Conservation (phyloP, 2,888 invertebrate species). For the Ctenicera cuprea region DNA sequence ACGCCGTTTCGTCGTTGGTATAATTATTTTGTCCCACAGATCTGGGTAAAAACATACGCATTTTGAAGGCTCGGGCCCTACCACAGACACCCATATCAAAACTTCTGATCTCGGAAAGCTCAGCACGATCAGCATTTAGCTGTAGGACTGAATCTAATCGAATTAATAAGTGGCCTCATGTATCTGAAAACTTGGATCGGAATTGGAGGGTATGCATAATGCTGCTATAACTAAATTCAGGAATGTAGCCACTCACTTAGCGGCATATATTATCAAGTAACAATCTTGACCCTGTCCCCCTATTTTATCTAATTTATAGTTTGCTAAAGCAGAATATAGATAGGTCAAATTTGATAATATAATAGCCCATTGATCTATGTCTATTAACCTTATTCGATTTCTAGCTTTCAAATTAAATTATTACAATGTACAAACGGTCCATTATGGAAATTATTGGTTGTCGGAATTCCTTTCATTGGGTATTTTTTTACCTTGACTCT, state of each 20-base stretch:
- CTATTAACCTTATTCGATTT: neutral
- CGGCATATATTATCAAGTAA: slow-evolving; percentile 34
- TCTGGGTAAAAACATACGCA: slow-evolving; percentile 39
- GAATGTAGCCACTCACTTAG: slow-evolving; percentile 50
- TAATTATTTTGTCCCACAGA: slow-evolving; percentile 46
- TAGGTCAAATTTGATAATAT: neutral
- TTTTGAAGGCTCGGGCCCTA: slow-evolving; percentile 24
- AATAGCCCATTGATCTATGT: neutral
- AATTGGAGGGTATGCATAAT: slow-evolving; percentile 52
- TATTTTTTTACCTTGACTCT: too few relatives aligned
- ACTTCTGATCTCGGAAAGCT: neutral
- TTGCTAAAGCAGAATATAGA: slow-evolving; percentile 13
- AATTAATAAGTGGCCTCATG: slow-evolving; percentile 52
- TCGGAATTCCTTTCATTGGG: too few relatives aligned
- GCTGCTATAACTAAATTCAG: slow-evolving; percentile 53
- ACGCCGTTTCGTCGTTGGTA: slow-evolving; percentile 41
- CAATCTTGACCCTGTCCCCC: neutral
- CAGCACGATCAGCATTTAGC: slow-evolving; percentile 14
- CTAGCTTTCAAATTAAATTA: neutral
- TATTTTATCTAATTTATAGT: slow-evolving; percentile 36
- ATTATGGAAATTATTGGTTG: too few relatives aligned
- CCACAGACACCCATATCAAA: slow-evolving; percentile 16
- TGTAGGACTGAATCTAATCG: slow-evolving; percentile 38
- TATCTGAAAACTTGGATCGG: slow-evolving; percentile 34
- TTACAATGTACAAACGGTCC: too few relatives aligned